These are phyloP conservation scores for Lynx canadensis DNA, from an alignment of 2,113 vertebrate species.

Conservation along the genomic window DNA sequence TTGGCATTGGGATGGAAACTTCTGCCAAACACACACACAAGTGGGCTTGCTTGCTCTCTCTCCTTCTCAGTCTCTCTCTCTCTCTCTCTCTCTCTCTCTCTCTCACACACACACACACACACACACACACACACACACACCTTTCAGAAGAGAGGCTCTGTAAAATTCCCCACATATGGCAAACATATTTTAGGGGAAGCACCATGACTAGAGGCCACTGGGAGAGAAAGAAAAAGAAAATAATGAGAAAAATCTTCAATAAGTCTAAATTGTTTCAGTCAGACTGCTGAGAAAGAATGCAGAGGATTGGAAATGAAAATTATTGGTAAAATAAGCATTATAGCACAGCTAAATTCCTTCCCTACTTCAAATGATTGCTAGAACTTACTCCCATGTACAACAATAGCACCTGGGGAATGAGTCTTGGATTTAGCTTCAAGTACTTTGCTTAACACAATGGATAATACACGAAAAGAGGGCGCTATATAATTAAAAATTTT, in stretches of 20 bases:
- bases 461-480: not conserved
- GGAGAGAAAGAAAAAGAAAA: constrained; percentile 80
- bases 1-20: constrained; percentile 31
- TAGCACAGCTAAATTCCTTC: constrained; percentile 37
- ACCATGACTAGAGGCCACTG: constrained; percentile 70
- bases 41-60: not conserved
- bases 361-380: not conserved
- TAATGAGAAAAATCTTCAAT: constrained; percentile 77
- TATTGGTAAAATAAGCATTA: constrained; percentile 65
- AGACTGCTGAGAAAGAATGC: constrained; percentile 62
- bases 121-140: not conserved
- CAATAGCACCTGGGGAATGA: not conserved
- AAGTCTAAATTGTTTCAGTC: constrained; percentile 68
- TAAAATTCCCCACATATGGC: constrained; percentile 74
- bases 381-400: not conserved
- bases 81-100: not conserved
- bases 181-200: constrained; percentile 79
- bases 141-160: constrained; percentile 67
- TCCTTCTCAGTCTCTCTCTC: not conserved
- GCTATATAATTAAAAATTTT: not conserved
- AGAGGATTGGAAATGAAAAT: constrained; percentile 61
- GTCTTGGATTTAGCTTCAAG: not conserved
- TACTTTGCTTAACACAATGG: not conserved
- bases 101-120: not conserved
- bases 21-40: constrained; percentile 37